These are phyloP conservation scores for Pomatorhinus ruficollis DNA, from an alignment of 2,113 vertebrate species.

Conservation along the genomic window DNA sequence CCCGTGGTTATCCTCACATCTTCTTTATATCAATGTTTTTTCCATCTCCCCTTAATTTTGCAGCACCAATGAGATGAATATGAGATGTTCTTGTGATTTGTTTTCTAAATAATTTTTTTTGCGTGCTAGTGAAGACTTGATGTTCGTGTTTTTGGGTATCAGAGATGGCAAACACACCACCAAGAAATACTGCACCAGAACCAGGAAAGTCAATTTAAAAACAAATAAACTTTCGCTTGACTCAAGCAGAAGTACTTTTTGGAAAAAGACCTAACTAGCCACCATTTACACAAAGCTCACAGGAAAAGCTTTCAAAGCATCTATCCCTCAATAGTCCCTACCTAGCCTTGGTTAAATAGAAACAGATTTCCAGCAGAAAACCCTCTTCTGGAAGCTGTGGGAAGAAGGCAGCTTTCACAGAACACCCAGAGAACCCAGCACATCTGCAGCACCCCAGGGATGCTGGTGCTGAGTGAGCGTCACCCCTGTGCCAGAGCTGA, in stretches of 20 bases:
- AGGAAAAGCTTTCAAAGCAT: background rate
- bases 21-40: background rate
- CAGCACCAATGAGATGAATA: background rate
- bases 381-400: background rate
- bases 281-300: background rate
- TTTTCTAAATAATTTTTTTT: background rate
- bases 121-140: background rate
- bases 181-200: background rate
- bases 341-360: background rate
- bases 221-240: background rate
- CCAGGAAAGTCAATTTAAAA: background rate
- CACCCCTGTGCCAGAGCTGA: rapidly evolving
- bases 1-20: background rate
- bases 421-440: background rate
- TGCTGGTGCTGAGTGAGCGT: background rate
- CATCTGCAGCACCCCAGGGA: background rate
- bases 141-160: background rate
- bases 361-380: background rate
- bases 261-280: background rate
- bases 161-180: background rate
- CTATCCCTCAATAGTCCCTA: background rate
- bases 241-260: background rate
- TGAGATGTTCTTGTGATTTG: background rate
- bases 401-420: background rate
- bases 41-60: background rate